Conservation (phyloP, 2,113 vertebrate species). For the Eulacestoma nigropectus region DNA sequence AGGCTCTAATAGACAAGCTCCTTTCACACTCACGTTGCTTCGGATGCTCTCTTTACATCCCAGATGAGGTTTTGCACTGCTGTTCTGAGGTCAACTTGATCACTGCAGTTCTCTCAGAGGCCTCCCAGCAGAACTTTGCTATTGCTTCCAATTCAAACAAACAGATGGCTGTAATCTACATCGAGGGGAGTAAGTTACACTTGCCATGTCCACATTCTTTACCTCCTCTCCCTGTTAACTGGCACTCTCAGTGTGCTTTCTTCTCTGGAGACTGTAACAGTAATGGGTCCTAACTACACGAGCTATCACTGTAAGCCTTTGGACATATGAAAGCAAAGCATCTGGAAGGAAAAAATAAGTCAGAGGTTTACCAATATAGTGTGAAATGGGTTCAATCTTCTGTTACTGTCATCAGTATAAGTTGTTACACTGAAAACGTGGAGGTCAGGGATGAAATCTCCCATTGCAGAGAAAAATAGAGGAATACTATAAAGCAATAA, state of each 20-base stretch:
- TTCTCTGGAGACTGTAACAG: background rate
- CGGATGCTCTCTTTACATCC: background rate
- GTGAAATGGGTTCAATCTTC: background rate
- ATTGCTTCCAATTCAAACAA: slow-evolving; percentile 28
- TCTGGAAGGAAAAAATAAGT: background rate
- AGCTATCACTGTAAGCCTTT: background rate
- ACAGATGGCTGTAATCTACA: background rate
- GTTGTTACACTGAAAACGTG: background rate
- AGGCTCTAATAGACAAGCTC: background rate
- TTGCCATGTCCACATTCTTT: slow-evolving; percentile 3
- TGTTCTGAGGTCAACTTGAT: background rate
- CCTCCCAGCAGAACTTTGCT: background rate
- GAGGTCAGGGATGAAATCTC: background rate
- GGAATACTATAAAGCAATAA: background rate
- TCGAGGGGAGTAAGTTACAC: background rate
- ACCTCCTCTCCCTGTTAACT: background rate
- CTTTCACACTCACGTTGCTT: background rate
- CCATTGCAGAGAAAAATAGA: background rate
- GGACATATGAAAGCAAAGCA: background rate
- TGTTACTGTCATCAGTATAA: background rate
- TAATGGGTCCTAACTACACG: background rate
- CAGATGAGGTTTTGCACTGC: background rate
- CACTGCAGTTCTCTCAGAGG: background rate
- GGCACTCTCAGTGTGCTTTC: background rate
- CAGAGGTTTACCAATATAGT: background rate